Conservation (phyloP, 2,113 vertebrate genomes). For the Hippocampus barbouri region DNA sequence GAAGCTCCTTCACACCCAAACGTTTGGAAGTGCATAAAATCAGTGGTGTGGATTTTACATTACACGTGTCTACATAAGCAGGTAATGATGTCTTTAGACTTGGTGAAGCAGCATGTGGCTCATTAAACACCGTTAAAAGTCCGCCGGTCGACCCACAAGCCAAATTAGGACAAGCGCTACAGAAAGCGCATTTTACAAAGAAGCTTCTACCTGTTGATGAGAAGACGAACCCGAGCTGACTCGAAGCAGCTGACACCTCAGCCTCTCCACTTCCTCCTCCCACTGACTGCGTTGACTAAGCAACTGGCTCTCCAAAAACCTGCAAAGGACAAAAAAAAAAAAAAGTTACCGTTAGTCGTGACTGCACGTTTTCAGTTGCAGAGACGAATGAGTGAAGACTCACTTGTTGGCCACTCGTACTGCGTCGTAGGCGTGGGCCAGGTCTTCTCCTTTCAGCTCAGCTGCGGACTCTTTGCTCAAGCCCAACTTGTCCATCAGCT, state of each 20-base stretch:
- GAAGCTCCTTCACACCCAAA: slow-evolving; percentile 57
- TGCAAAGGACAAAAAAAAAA: slow-evolving; percentile 26
- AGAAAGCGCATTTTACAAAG: background rate
- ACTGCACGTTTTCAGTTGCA: too few relatives aligned
- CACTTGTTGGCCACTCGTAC: slow-evolving; percentile 78
- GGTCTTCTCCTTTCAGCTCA: slow-evolving; percentile 67
- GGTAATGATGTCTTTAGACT: background rate
- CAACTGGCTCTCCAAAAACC: slow-evolving; percentile 74
- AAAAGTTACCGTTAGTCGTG: background rate
- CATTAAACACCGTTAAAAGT: background rate
- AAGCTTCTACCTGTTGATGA: slow-evolving; percentile 50
- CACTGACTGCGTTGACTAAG: slow-evolving; percentile 60
- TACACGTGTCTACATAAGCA: too few relatives aligned
- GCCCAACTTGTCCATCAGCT: slow-evolving; percentile 64
- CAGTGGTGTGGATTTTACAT: background rate
- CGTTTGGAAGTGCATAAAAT: background rate
- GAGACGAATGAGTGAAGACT: slow-evolving; percentile 24
- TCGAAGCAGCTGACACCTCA: slow-evolving; percentile 44
- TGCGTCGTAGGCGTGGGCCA: slow-evolving; percentile 68
- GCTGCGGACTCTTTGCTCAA: slow-evolving; percentile 60
- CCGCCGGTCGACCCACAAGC: too few relatives aligned
- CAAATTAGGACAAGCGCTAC: background rate
- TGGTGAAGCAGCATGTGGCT: background rate
- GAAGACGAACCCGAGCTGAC: slow-evolving; percentile 21
- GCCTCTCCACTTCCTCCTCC: slow-evolving; percentile 57